Evolutionary conservation across 2,113 vertebrate species (phyloP).

Genomic region (Mola mola): DNA sequence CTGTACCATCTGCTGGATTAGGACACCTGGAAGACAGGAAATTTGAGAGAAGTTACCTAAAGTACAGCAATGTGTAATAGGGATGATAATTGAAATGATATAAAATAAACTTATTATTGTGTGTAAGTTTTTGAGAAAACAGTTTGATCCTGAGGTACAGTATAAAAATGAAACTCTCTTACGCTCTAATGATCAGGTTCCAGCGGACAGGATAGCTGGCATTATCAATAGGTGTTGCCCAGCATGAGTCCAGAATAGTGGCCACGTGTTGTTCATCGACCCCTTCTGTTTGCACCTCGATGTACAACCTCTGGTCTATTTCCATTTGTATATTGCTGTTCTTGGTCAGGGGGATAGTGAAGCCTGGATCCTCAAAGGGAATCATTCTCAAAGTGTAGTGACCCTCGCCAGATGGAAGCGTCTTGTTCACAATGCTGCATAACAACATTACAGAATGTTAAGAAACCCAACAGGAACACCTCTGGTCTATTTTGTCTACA

Average conservation of each 20-base stretch:
- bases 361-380: slow-evolving; percentile 65
- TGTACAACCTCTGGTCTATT: slow-evolving; percentile 60
- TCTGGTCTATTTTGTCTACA: too few species aligned
- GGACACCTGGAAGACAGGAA: slow-evolving; percentile 69
- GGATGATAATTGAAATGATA: too few species aligned
- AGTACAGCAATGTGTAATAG: too few species aligned
- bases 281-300: slow-evolving; percentile 63
- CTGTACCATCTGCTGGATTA: slow-evolving; percentile 59
- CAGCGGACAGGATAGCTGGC: slow-evolving; percentile 48
- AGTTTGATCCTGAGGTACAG: too few species aligned
- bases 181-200: slow-evolving; percentile 74
- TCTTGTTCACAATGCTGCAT: slow-evolving; percentile 60
- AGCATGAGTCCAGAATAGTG: slow-evolving; percentile 70
- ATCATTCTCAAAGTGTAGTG: slow-evolving; percentile 62
- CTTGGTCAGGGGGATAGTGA: slow-evolving; percentile 40
- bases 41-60: too few species aligned
- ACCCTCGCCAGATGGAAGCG: slow-evolving; percentile 57
- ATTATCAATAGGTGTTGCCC: slow-evolving; percentile 71
- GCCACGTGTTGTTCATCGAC: slow-evolving; percentile 68
- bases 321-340: slow-evolving; percentile 28
- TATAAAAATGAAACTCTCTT: neutral
- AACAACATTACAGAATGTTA: too few species aligned
- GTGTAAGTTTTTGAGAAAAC: too few species aligned
- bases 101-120: too few species aligned
- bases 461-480: too few species aligned